These are phyloP conservation scores for Subacronicta megacephala DNA, from an alignment of 2,888 invertebrate genomes.

Conservation along the genomic window DNA sequence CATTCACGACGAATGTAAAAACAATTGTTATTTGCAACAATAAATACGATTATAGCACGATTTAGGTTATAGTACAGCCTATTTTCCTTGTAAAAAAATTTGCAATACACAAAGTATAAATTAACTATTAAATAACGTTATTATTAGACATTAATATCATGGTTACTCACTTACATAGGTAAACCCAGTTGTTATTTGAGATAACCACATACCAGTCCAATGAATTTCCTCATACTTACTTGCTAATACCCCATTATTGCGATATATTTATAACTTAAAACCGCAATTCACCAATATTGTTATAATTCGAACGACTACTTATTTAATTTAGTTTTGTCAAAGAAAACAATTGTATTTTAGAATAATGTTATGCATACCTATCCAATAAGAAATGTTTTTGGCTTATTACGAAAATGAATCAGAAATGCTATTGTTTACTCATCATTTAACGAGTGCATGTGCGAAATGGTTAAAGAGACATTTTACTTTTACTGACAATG, in stretches of 20 bases:
- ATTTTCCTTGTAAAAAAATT: neutral
- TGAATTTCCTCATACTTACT: slow-evolving; percentile 47
- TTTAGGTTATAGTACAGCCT: neutral
- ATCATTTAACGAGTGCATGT: no score
- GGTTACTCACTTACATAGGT: slow-evolving; percentile 3
- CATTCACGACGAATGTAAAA: neutral
- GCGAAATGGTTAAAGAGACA: neutral
- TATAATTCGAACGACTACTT: neutral
- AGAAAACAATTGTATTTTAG: no score
- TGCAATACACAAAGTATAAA: neutral
- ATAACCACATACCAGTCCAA: slow-evolving; percentile 42
- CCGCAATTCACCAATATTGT: slow-evolving; percentile 22
- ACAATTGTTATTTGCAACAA: neutral
- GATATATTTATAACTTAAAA: slow-evolving; percentile 20
- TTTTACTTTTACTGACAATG: neutral
- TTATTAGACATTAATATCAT: neutral
- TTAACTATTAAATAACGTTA: no score
- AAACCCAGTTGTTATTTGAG: slow-evolving; percentile 50
- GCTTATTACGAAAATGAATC: no score
- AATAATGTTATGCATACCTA: no score
- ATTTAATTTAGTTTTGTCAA: neutral
- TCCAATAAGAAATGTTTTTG: no score
- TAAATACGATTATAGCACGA: no score
- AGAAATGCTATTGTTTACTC: no score
- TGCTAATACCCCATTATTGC: slow-evolving; percentile 7